These are phyloP conservation scores for Ectemnius continuus DNA, from an alignment of 2,888 invertebrate species.

Conservation along the genomic window DNA sequence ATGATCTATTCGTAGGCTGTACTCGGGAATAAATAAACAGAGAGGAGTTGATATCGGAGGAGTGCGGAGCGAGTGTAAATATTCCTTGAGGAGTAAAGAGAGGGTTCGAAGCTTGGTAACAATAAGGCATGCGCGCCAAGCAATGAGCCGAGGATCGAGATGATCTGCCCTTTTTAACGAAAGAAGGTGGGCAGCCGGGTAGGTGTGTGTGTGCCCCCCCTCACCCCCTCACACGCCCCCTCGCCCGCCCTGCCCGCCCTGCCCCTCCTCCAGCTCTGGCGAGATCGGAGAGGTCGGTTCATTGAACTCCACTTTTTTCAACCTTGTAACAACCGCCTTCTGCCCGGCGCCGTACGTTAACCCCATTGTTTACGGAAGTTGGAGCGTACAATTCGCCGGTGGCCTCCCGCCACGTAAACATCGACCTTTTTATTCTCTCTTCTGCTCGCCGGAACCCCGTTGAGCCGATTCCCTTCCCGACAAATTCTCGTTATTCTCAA, in stretches of 20 bases:
- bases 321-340: slow-evolving; percentile 30
- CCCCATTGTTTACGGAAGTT: slow-evolving; percentile 60
- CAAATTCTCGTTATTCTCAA: too few species aligned
- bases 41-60: too few species aligned
- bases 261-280: neutral
- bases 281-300: slow-evolving; percentile 33
- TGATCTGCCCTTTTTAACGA: slow-evolving; percentile 29
- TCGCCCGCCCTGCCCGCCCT: too few species aligned
- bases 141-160: slow-evolving; percentile 23
- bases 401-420: neutral
- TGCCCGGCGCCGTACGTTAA: slow-evolving; percentile 44
- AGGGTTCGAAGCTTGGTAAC: slow-evolving; percentile 4
- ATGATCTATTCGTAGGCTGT: too few species aligned
- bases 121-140: neutral
- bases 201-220: too few species aligned
- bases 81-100: neutral
- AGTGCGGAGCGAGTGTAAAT: too few species aligned
- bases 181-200: slow-evolving; percentile 16
- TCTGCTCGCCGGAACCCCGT: too few species aligned
- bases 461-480: too few species aligned
- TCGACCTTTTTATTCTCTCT: too few species aligned
- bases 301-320: slow-evolving; percentile 36
- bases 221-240: too few species aligned
- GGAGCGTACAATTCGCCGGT: slow-evolving; percentile 34
- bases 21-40: too few species aligned